These are phyloP conservation scores for Drosophila formosana DNA, from an alignment of 2,888 invertebrate species.

Conservation along the genomic window DNA sequence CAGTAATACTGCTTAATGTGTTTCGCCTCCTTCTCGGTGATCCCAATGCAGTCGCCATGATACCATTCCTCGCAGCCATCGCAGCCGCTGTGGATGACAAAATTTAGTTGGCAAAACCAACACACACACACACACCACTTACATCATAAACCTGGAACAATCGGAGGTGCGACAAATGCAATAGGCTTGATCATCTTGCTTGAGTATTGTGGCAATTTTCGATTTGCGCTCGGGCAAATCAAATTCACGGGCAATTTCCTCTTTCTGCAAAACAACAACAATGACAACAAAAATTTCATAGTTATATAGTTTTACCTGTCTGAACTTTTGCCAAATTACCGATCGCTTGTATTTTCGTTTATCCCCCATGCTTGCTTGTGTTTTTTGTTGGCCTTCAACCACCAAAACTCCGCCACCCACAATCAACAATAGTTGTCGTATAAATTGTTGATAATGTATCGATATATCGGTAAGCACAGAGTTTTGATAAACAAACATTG, in stretches of 20 bases:
- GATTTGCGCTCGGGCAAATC: constrained; percentile 95
- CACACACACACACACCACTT: constrained; percentile 80
- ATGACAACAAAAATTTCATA: background rate
- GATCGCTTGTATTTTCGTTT: constrained; percentile 83
- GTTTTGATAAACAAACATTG: constrained; percentile 5
- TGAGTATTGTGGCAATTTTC: constrained; percentile 93
- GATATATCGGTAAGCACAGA: constrained; percentile 5
- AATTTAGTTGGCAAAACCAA: background rate
- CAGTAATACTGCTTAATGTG: constrained; percentile 97
- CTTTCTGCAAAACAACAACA: constrained; percentile 86
- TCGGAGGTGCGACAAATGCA: constrained; percentile 98
- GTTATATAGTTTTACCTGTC: background rate
- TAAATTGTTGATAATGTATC: constrained; percentile 25
- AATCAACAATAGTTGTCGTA: constrained; percentile 17
- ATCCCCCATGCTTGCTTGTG: constrained; percentile 73
- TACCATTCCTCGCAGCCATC: constrained; percentile 99
- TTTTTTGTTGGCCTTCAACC: constrained; percentile 1
- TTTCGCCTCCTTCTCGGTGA: constrained; percentile 96
- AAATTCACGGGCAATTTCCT: constrained; percentile 95
- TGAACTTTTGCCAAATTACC: constrained; percentile 57
- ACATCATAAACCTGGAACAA: constrained; percentile 98
- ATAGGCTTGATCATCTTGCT: constrained; percentile 96
- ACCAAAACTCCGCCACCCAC: constrained; percentile 19
- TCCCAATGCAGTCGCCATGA: constrained; percentile 98
- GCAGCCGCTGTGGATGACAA: constrained; percentile 89